Base-by-base conservation (phyloP, 2,113 vertebrate species). In the Brachionichthys hirsutus region DNA sequence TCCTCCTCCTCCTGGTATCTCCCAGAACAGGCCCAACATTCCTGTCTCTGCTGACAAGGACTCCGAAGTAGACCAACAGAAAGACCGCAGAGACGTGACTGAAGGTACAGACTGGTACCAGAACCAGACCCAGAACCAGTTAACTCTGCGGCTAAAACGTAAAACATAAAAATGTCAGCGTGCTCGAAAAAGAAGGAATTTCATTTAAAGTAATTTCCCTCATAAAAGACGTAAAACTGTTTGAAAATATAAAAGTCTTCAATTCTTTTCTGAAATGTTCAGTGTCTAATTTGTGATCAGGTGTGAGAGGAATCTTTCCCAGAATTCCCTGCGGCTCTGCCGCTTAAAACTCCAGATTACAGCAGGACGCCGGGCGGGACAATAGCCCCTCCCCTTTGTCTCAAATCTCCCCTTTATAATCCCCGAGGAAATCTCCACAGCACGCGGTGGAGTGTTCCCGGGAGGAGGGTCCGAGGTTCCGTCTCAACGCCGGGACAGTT, bases 321-420 rank as follows among this genome's bases (percentile, higher is more conserved):
- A 77, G 66, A 55, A 58, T 54, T 41, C 59, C 49, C 52, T 1
- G 60, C 6, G 9, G 49, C 42, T 66, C 53, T 51, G 38, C 55
- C 16, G 34, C 62, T 59, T 45, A 53, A 73, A 75, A 77, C 69
- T 73, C 35, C 66, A 78, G 84, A 84, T 88, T 83, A 86, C 53
- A 49, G 40, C 75, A 82, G 73, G 78, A 81, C 55, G 42, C 52
- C 12, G 48, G n/a, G 66, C 66, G 59, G 75, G 78, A 75, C 77
- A 66, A 73, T 70, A 70, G 60, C 77, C 72, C 83, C 76, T 54
- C 79, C 71, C 56, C 68, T 17, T 47, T 6, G 12, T 49, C 64
- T 80, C 58, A 76, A 82, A 78, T 73, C 77, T n/a, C 71, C 70
- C 73, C 40, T 20, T 67, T 68, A 54, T 89, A 86, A 89, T 90